A percentile compares a stretch with the other conserved stretches of the same genome.
Conservation (phyloP, 2,888 invertebrate genomes). For the Eueremaeus valkanovi region DNA sequence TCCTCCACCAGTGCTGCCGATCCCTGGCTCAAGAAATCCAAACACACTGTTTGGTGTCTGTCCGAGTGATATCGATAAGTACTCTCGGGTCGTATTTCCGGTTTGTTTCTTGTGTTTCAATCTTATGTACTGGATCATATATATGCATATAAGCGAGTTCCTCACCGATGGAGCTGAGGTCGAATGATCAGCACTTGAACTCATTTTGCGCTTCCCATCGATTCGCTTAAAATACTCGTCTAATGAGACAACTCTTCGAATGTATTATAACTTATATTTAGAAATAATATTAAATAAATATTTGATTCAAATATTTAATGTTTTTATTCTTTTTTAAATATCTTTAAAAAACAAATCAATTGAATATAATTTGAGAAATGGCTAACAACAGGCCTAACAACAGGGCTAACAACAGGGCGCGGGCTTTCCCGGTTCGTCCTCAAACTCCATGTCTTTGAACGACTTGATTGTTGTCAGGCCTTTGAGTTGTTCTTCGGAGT, state of each 20-base stretch:
- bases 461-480: not conserved
- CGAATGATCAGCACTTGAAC: not conserved
- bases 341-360: too few species aligned
- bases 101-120: constrained; percentile 98
- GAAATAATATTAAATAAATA: too few species aligned
- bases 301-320: too few species aligned
- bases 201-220: too few species aligned
- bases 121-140: constrained; percentile 96
- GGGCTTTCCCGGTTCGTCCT: not conserved
- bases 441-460: not conserved
- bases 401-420: constrained; percentile 21
- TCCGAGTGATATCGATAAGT: constrained; percentile 98
- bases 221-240: too few species aligned
- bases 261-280: too few species aligned
- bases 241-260: too few species aligned
- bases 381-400: too few species aligned
- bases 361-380: too few species aligned
- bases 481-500: not conserved
- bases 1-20: constrained; percentile 30
- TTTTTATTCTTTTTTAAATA: too few species aligned
- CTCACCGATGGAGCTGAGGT: constrained; percentile 51
- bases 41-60: constrained; percentile 69
- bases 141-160: constrained; percentile 83
- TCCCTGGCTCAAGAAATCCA: constrained; percentile 31
- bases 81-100: constrained; percentile 95